These are phyloP conservation scores for Bettongia penicillata DNA, from an alignment of 2,113 vertebrate genomes.

Conservation along the genomic window DNA sequence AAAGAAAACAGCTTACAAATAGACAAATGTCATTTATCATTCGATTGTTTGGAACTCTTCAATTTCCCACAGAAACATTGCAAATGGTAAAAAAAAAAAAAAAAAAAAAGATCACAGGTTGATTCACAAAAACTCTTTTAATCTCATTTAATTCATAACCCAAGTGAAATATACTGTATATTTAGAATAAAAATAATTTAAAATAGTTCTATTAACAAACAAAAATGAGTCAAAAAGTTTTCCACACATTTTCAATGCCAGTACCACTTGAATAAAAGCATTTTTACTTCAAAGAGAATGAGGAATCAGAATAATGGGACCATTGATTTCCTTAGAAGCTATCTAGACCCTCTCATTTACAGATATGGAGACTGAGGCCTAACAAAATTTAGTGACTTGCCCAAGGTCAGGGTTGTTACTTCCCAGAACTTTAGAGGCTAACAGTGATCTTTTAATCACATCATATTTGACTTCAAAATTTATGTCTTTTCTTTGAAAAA, in stretches of 20 bases:
- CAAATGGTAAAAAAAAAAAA: not conserved
- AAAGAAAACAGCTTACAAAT: not conserved
- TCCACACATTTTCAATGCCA: not conserved
- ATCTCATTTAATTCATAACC: not conserved
- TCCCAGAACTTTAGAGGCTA: not conserved
- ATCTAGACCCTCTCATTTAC: not conserved
- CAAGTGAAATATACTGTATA: not conserved
- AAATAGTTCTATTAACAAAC: not conserved
- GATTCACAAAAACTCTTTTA: not conserved
- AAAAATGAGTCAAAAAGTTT: not conserved
- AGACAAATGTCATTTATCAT: not conserved
- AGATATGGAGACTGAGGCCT: not conserved
- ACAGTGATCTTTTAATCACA: not conserved
- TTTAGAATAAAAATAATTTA: not conserved
- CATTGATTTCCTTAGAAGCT: not conserved
- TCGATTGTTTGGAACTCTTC: not conserved
- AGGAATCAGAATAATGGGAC: not conserved
- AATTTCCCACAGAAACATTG: not conserved
- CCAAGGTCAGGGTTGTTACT: not conserved
- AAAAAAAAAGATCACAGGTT: not conserved
- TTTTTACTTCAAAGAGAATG: not conserved
- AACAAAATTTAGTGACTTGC: not conserved
- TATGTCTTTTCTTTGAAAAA: not conserved
- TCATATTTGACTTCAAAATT: conserved; percentile 16
- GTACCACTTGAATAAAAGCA: not conserved